Conservation (phyloP, 2,797 vertebrate species). For the Gambusia yucatana region DNA sequence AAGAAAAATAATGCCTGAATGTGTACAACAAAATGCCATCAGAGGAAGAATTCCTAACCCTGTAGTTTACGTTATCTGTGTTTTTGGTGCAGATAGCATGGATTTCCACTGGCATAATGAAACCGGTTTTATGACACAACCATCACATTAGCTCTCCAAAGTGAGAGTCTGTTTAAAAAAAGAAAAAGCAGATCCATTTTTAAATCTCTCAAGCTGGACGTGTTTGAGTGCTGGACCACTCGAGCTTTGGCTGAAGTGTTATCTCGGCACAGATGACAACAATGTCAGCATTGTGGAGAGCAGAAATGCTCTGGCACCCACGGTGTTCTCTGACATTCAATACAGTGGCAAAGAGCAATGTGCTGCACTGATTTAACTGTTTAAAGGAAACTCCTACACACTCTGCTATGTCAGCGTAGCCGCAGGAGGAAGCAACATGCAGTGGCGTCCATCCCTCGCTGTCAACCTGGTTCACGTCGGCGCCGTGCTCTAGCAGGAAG, state of each 20-base stretch:
- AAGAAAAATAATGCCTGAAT: conserved; percentile 23
- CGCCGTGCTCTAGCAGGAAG: conserved; percentile 86
- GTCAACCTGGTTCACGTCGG: conserved; percentile 89
- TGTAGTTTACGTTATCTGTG: not conserved
- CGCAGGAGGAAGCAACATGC: conserved; percentile 91
- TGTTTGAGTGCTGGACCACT: conserved; percentile 32
- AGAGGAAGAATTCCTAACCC: not conserved
- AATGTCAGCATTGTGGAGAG: conserved; percentile 70
- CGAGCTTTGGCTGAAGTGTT: conserved; percentile 41
- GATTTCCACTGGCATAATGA: not conserved
- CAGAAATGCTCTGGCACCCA: conserved; percentile 59
- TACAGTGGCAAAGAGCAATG: conserved; percentile 20
- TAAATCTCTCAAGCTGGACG: conserved; percentile 26
- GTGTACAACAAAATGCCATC: not conserved
- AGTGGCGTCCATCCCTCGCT: conserved; percentile 93
- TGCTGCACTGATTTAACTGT: conserved; percentile 29
- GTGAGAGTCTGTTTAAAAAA: not conserved
- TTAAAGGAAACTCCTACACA: conserved; percentile 69
- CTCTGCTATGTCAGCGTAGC: conserved; percentile 89
- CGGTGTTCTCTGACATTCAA: conserved; percentile 26
- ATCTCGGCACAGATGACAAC: conserved; percentile 60
- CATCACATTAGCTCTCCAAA: not conserved
- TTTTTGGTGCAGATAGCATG: not conserved
- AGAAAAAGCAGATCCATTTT: conserved; percentile 18
- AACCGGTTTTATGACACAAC: not conserved